Evolutionary conservation across 2,113 vertebrate species (phyloP), one percentile per base, ranked within the genome.

Genomic region (Cololabis saira): DNA sequence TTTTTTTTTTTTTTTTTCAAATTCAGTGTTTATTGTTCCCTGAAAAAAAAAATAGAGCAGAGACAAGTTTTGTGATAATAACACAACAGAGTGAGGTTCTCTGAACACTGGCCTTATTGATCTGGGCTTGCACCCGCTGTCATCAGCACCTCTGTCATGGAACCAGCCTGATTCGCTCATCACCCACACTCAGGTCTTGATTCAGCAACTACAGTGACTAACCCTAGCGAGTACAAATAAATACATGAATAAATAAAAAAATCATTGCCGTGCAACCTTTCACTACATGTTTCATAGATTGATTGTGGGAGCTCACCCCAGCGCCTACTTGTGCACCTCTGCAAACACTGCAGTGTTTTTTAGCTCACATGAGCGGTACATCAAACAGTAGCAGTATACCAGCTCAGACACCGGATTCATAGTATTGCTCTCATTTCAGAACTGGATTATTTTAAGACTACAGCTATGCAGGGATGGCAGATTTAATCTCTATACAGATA

Each of bases 201-300:
- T 47, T 70, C 68, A 48, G 69, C 72, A 68, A 30, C 53, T 69
- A 70, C 62, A 66, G 79, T 80, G 30, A n/a, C n/a, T 30, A 3
- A 30, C 8, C 30, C 3, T 4, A 8, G 30, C 72, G 43, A 45
- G 19, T 50, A 49, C 67, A 67, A 76, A 51, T 68, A 40, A 37
- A 33, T 50, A 42, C 60, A 56, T 69, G 51, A 67, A 61, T 57
- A 61, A 45, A 7, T 42, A 42, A 61, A 55, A 78, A 82, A 85
- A 30, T 86, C 85, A 89, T 88, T 84, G 81, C 76, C 72, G 41
- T 49, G 53, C 62, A 66, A 62, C 62, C 60, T 67, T 62, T 73
- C 57, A 42, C 54, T 40, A 40, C 68, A 40, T 67, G 75, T 76
- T 78, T 83, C 54, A 70, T 57, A 65, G 70, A 82, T 78, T 61